Percentiles rank a stretch among this genome's conserved stretches.
phyloP scores from a whole-genome alignment of 2,888 invertebrate genomes.

The Pseudococcus longispinus region DNA sequence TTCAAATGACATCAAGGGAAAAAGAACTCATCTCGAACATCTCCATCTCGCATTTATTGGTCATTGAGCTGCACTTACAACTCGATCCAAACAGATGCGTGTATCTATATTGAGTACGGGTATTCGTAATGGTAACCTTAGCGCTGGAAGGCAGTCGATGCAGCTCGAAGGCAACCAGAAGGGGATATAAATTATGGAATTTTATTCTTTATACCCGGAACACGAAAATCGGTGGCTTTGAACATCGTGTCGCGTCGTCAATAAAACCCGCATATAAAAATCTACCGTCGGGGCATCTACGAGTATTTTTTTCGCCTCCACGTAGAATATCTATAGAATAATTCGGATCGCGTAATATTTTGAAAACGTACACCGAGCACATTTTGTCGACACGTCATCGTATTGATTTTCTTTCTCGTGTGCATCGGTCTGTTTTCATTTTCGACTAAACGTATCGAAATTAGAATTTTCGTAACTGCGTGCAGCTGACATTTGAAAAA shows the following conservation, averaged over 20 bases:
- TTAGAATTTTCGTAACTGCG: background rate
- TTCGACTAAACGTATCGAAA: background rate
- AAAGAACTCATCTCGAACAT: background rate
- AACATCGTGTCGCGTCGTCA: background rate
- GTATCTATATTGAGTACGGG: background rate
- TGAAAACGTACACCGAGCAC: background rate
- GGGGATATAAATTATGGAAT: constrained; percentile 27
- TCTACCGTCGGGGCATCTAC: background rate
- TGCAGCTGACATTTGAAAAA: background rate
- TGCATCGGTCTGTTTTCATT: background rate
- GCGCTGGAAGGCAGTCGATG: background rate
- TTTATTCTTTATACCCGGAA: background rate
- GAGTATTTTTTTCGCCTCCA: background rate
- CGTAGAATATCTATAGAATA: background rate
- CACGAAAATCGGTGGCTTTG: constrained; percentile 3
- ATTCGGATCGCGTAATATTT: background rate
- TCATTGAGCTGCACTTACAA: background rate
- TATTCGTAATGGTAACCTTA: background rate
- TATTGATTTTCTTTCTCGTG: background rate
- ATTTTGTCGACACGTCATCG: constrained; percentile 13
- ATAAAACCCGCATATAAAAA: background rate
- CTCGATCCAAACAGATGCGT: background rate
- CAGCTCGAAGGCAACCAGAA: background rate
- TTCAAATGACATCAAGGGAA: background rate
- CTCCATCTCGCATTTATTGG: background rate